phyloP scores from a whole-genome alignment of 1,140 invertebrate species.

The Monochamus saltuarius region DNA sequence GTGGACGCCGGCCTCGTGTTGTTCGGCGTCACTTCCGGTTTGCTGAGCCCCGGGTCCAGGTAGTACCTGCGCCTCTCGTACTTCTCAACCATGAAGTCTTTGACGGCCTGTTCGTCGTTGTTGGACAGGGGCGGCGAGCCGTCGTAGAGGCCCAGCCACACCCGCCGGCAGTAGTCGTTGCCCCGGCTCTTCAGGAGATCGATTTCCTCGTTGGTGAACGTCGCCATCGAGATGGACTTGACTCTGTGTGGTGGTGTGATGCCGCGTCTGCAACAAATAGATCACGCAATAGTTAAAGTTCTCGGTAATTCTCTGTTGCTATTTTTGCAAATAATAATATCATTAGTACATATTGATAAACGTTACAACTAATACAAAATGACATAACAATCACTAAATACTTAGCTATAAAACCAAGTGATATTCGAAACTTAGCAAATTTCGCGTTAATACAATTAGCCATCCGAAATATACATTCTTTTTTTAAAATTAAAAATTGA shows the following conservation, averaged over 20 bases:
- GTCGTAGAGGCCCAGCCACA: constrained; percentile 87
- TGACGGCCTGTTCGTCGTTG: constrained; percentile 86
- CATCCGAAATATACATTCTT: too few relatives aligned
- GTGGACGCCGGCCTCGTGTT: constrained; percentile 1
- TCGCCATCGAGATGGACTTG: constrained; percentile 98
- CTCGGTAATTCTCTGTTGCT: too few relatives aligned
- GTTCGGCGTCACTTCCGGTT: constrained; percentile 13
- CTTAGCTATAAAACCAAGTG: too few relatives aligned
- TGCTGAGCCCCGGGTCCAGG: constrained; percentile 59
- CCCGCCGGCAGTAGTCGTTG: constrained; percentile 89
- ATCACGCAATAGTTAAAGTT: too few relatives aligned
- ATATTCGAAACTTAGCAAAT: too few relatives aligned
- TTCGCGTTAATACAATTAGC: too few relatives aligned
- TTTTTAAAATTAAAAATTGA: too few relatives aligned
- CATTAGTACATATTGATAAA: too few relatives aligned
- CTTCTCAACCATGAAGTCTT: constrained; percentile 90
- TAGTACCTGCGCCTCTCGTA: constrained; percentile 85
- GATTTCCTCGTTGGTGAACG: constrained; percentile 94
- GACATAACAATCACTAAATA: too few relatives aligned
- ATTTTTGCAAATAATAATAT: too few relatives aligned
- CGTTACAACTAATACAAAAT: too few relatives aligned
- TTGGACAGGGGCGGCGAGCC: constrained; percentile 57
- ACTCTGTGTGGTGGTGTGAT: constrained; percentile 96
- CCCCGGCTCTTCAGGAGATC: constrained; percentile 87
- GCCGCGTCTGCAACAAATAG: constrained; percentile 79